These are phyloP conservation scores for Cirrhinus molitorella DNA, from an alignment of 2,797 vertebrate genomes.

Conservation along the genomic window DNA sequence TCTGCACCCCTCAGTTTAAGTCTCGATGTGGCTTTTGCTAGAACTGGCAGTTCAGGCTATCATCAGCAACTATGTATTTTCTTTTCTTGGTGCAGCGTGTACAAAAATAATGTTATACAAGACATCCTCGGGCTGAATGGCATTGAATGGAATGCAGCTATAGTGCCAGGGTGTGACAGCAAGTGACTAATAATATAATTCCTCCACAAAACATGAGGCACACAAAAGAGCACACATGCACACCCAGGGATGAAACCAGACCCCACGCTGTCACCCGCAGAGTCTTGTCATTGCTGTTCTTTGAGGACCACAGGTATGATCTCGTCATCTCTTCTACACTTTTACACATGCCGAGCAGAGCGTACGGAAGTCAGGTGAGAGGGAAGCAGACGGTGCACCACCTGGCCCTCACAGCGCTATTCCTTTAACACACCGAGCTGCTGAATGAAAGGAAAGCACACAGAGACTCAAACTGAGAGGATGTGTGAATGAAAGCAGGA, in stretches of 20 bases:
- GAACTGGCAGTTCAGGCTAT: not conserved
- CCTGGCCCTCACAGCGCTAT: constrained; percentile 28
- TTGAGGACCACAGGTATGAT: constrained; percentile 4
- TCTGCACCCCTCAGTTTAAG: not conserved
- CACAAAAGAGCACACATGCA: not conserved
- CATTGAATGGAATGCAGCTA: constrained; percentile 5
- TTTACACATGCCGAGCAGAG: not conserved
- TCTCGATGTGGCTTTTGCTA: not conserved
- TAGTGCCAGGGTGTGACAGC: not conserved
- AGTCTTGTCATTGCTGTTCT: constrained; percentile 6
- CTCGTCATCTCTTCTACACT: not conserved
- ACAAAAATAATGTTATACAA: constrained; percentile 18
- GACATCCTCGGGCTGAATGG: not conserved
- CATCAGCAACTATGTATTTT: constrained; percentile 12
- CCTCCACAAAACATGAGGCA: not conserved
- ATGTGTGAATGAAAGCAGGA: constrained; percentile 26
- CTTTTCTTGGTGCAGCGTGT: not conserved
- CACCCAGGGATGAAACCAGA: constrained; percentile 15
- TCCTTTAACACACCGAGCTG: not conserved
- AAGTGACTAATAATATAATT: constrained; percentile 16
- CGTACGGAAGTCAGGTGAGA: constrained; percentile 17
- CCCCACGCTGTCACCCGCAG: not conserved
- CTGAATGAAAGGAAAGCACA: constrained; percentile 34
- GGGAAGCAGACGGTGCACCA: constrained; percentile 28
- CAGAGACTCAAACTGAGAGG: not conserved